These are phyloP conservation scores for Cheilosia pagana DNA, from an alignment of 2,888 invertebrate genomes.

Conservation along the genomic window DNA sequence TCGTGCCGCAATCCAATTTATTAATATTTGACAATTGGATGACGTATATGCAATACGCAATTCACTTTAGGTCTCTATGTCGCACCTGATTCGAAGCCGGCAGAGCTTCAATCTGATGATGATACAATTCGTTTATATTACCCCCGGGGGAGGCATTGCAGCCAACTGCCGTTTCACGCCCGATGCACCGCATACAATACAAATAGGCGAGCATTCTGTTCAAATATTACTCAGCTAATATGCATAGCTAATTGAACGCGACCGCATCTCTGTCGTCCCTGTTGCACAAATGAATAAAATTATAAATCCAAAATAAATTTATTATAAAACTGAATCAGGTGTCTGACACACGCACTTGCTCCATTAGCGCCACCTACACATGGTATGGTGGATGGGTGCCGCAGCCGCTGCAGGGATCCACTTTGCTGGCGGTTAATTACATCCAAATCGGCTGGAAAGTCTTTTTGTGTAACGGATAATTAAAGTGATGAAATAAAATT, in stretches of 20 bases:
- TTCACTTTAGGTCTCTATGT: background rate
- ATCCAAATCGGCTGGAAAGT: conserved; percentile 50
- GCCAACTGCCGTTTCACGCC: background rate
- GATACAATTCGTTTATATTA: conserved; percentile 44
- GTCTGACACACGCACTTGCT: conserved; percentile 14
- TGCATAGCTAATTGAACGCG: conserved; percentile 57
- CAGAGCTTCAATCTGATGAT: conserved; percentile 26
- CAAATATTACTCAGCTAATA: conserved; percentile 51
- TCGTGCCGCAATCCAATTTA: conserved; percentile 11
- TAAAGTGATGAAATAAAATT: conserved; percentile 62
- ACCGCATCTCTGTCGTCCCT: conserved; percentile 9
- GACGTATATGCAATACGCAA: background rate
- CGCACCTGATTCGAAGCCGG: background rate
- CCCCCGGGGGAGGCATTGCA: conserved; percentile 40
- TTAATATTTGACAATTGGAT: conserved; percentile 33
- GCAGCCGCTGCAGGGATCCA: background rate
- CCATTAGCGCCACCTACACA: background rate
- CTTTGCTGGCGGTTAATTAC: conserved; percentile 36
- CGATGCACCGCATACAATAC: background rate
- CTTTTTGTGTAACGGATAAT: conserved; percentile 65
- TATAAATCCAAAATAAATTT: conserved; percentile 38
- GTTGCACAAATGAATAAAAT: conserved; percentile 10
- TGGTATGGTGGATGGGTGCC: background rate
- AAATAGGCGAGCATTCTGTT: conserved; percentile 32
- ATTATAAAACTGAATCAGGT: conserved; percentile 27